A percentile compares a stretch with the other conserved stretches of the same genome.
Evolutionary conservation across 2,888 invertebrate genomes (phyloP).

Genomic region (Orthosia cruda): DNA sequence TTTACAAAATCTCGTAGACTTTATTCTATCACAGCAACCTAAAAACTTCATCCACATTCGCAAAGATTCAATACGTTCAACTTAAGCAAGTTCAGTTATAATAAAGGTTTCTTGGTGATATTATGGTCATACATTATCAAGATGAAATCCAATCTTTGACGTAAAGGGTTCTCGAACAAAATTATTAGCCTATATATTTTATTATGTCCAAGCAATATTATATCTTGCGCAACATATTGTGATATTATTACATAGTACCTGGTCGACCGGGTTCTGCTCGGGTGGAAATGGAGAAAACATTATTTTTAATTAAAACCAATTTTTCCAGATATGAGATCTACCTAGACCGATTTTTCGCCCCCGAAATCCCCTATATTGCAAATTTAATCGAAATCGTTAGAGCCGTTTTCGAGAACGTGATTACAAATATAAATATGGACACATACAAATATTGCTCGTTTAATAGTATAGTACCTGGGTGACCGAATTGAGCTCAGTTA

Average conservation of each 20-base stretch:
- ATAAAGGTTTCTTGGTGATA: slow-evolving; percentile 27
- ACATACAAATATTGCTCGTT: too few species aligned
- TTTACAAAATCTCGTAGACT: neutral
- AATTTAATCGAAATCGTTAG: too few species aligned
- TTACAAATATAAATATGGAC: too few species aligned
- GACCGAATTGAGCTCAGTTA: too few species aligned
- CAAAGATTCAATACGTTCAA: slow-evolving; percentile 20
- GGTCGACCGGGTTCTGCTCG: too few species aligned
- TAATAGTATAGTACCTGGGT: too few species aligned
- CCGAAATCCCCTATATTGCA: too few species aligned
- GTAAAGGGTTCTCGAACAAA: slow-evolving; percentile 41
- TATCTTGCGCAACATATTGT: slow-evolving; percentile 17
- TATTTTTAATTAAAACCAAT: too few species aligned
- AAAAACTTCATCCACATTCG: slow-evolving; percentile 20
- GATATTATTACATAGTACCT: neutral
- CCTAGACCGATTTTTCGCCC: too few species aligned
- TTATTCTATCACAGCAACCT: neutral
- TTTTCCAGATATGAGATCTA: too few species aligned
- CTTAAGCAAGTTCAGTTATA: slow-evolving; percentile 7
- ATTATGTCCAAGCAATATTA: slow-evolving; percentile 41
- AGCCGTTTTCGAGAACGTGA: too few species aligned
- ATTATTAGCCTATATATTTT: slow-evolving; percentile 46
- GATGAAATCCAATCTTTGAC: slow-evolving; percentile 59
- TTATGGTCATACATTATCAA: slow-evolving; percentile 45
- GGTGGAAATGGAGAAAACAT: too few species aligned